A percentile compares a stretch with the other conserved stretches of the same genome.
Conservation (phyloP, 1,140 invertebrate species). For the Euschistus heros region DNA sequence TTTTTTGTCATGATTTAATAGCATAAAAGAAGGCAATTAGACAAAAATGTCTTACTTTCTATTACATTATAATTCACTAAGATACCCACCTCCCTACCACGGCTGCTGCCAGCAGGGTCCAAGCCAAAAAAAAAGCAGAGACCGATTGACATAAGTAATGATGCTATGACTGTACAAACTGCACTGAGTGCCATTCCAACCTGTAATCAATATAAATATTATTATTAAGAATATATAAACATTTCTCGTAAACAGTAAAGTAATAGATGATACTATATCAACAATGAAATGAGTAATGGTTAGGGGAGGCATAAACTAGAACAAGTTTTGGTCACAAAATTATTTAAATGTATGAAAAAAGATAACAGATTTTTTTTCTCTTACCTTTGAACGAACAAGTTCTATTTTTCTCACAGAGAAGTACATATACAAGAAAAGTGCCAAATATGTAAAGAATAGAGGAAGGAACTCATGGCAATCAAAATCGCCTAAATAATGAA, state of each 20-base stretch:
- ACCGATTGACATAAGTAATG: slow-evolving; percentile 85
- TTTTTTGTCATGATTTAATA: too few relatives aligned
- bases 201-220: slow-evolving; percentile 25
- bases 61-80: too few relatives aligned
- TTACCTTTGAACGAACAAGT: slow-evolving; percentile 74
- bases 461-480: slow-evolving; percentile 79
- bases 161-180: slow-evolving; percentile 75
- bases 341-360: too few relatives aligned
- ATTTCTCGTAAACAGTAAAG: too few relatives aligned
- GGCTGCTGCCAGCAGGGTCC: slow-evolving; percentile 50
- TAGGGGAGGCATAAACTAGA: slow-evolving; percentile 1
- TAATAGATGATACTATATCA: too few relatives aligned
- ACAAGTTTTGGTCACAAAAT: too few relatives aligned
- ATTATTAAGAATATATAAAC: too few relatives aligned
- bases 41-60: too few relatives aligned
- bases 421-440: slow-evolving; percentile 84
- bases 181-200: slow-evolving; percentile 81
- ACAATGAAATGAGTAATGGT: too few relatives aligned
- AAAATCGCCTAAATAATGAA: slow-evolving; percentile 79
- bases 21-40: too few relatives aligned
- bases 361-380: neutral
- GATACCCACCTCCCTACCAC: slow-evolving; percentile 50
- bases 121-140: slow-evolving; percentile 86
- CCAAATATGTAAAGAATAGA: slow-evolving; percentile 67
- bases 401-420: slow-evolving; percentile 93